Evolutionary conservation across 2,113 vertebrate species (phyloP).

Genomic region (Elephantulus edwardii): DNA sequence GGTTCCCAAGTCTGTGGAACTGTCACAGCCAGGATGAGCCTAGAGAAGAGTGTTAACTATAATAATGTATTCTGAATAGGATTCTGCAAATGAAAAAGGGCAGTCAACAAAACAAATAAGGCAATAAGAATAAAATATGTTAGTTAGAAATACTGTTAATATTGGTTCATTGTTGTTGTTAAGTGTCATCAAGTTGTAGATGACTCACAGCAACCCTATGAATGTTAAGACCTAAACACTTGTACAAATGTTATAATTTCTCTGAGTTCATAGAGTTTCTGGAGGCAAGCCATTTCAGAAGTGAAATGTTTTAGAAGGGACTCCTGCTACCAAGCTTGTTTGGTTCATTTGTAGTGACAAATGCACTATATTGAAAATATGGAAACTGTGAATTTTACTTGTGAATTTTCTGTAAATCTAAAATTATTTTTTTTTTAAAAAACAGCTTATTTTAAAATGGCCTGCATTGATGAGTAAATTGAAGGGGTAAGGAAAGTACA

Average conservation of each 20-base stretch:
- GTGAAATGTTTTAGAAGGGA: too few relatives aligned
- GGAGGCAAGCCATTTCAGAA: too few relatives aligned
- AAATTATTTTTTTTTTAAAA: slow-evolving; percentile 4
- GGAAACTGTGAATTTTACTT: not conserved
- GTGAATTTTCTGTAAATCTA: not conserved
- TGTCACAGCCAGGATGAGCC: not conserved
- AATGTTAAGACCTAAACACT: too few relatives aligned
- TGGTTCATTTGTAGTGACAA: too few relatives aligned
- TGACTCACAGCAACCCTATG: too few relatives aligned
- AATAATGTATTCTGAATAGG: not conserved
- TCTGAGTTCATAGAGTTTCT: too few relatives aligned
- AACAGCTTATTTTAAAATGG: not conserved
- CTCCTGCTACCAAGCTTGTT: too few relatives aligned
- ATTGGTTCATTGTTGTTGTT: not conserved
- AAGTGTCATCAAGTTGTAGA: too few relatives aligned
- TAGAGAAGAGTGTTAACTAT: not conserved
- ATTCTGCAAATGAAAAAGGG: not conserved
- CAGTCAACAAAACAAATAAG: not conserved
- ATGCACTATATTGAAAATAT: not conserved
- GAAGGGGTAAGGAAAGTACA: too few relatives aligned
- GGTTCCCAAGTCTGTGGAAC: not conserved
- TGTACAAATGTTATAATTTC: too few relatives aligned
- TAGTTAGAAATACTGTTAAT: not conserved
- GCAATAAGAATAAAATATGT: not conserved
- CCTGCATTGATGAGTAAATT: too few relatives aligned